Evolutionary conservation across 2,113 vertebrate genomes (phyloP).

Genomic region (Podilymbus podiceps): DNA sequence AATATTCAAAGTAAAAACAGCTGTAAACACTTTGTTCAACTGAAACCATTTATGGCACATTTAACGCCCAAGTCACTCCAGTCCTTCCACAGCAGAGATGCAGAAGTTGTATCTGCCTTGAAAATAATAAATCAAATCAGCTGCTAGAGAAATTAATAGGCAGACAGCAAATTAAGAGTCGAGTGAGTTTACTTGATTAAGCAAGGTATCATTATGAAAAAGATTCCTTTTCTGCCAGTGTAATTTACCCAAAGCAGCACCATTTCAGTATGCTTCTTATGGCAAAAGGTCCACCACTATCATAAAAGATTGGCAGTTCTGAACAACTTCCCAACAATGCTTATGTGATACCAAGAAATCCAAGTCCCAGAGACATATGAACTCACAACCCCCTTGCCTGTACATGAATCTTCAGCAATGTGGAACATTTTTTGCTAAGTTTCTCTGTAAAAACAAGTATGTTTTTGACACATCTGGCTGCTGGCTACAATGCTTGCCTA

Average conservation of each 20-base stretch:
- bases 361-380: neutral
- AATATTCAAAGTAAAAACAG: neutral
- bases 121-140: neutral
- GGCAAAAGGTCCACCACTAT: neutral
- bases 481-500: neutral
- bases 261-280: neutral
- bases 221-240: neutral
- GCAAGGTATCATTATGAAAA: neutral
- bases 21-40: neutral
- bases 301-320: neutral
- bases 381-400: neutral
- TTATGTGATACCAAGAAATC: neutral
- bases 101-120: neutral
- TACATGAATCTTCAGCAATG: accelerated
- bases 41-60: neutral
- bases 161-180: neutral
- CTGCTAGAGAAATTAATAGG: neutral
- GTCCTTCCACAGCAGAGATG: neutral
- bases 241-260: neutral
- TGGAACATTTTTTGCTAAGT: neutral
- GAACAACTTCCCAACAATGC: neutral
- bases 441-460: neutral
- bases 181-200: neutral
- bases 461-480: neutral
- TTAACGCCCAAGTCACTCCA: neutral